These are phyloP conservation scores for Merluccius polli DNA, from an alignment of 2,797 vertebrate genomes.

Conservation along the genomic window DNA sequence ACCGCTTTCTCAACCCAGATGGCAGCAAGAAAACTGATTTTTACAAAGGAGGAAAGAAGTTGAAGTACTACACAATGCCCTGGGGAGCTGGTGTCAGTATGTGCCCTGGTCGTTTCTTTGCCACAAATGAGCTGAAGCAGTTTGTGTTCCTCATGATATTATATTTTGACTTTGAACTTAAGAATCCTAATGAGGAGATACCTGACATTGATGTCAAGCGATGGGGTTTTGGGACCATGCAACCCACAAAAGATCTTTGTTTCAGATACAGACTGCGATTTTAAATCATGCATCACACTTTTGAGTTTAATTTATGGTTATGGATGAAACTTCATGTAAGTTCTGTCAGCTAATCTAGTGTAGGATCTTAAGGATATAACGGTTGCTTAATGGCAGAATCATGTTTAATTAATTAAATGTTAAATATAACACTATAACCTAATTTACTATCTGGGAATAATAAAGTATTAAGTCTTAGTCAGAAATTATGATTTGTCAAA, in stretches of 20 bases:
- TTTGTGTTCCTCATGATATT: slow-evolving; percentile 73
- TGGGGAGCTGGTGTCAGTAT: slow-evolving; percentile 78
- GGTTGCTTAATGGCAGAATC: slow-evolving; percentile 25
- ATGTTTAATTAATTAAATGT: too few species aligned
- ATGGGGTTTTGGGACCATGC: slow-evolving; percentile 84
- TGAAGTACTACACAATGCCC: slow-evolving; percentile 79
- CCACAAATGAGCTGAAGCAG: slow-evolving; percentile 76
- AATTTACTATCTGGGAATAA: too few species aligned
- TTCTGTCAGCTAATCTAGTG: too few species aligned
- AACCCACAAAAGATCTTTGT: slow-evolving; percentile 72
- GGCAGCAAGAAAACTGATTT: slow-evolving; percentile 69
- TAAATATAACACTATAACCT: too few species aligned
- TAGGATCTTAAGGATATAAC: too few species aligned
- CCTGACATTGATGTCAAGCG: slow-evolving; percentile 74
- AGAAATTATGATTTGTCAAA: too few species aligned
- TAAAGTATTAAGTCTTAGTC: too few species aligned
- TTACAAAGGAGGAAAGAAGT: slow-evolving; percentile 71
- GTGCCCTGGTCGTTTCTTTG: slow-evolving; percentile 79
- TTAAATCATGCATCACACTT: slow-evolving; percentile 24
- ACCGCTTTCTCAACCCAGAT: slow-evolving; percentile 82
- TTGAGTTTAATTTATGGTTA: too few species aligned
- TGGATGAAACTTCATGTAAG: too few species aligned
- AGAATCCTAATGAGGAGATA: slow-evolving; percentile 65
- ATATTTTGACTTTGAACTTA: slow-evolving; percentile 82
- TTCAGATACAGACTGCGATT: slow-evolving; percentile 77